Evolutionary conservation across 2,113 vertebrate genomes (phyloP), one percentile per base, ranked within the genome.

Genomic region (Microcebus tavaratra): DNA sequence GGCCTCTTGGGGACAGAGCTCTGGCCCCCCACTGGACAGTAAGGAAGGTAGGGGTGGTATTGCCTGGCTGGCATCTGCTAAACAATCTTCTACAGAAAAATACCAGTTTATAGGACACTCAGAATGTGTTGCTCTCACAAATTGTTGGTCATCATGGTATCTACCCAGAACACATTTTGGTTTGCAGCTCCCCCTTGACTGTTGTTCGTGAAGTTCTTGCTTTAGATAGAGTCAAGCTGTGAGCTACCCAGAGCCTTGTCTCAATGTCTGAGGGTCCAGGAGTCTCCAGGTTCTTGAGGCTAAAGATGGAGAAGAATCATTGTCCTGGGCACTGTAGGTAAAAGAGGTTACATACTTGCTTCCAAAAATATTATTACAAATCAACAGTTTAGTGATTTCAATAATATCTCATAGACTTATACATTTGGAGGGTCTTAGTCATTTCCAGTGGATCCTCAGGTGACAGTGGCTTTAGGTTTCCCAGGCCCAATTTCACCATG

Each of bases 241-340:
- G 25, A 48, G n/a, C 31, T 80, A 88, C 76, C 48, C 2, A 4
- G 34, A 68, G 15, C 20, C 59, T 57, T 34, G 14, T 57, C 27
- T 85, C 67, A 50, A n/a, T 55, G n/a, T 0, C 17, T 8, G 1
- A 61, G 59, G 2, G 6, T 48, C 39, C 11, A 31, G 20, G 31
- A 29, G 20, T 42, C n/a, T 75, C 25, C 20, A 5, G 8, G 20
- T 70, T 86, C 63, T 81, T 92, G 53, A 61, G 10, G 68, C 8
- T 34, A 13, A 48, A 75, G 42, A 10, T 90, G 15, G 59, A 57
- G 63, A 86, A 94, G 27, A 55, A 72, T 36, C 48, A 53, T 2
- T 73, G 3, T 84, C 18, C 6, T 50, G 14, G 36, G 25, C 25
- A 55, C 4, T 0, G 0, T 6, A 39, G 17, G 4, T 45, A 0